phyloP scores from a whole-genome alignment of 1,140 invertebrate species.

The Cecropterus lyciades region DNA sequence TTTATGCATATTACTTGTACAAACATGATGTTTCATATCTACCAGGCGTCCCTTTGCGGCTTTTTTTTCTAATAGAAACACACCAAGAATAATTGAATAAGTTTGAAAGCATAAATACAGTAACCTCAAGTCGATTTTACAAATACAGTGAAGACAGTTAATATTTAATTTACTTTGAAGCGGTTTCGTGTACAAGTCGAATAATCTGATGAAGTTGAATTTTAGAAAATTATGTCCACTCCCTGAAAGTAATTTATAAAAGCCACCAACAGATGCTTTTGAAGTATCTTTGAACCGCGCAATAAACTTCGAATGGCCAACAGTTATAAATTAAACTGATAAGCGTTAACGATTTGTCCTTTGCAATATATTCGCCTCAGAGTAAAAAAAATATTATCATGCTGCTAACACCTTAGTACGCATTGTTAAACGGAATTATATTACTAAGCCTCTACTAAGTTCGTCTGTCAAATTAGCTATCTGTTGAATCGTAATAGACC shows the following conservation, averaged over 20 bases:
- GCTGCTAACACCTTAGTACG: no score
- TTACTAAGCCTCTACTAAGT: no score
- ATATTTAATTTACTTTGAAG: slow-evolving; percentile 21
- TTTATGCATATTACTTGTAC: no score
- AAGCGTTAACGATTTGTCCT: background rate
- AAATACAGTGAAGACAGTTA: slow-evolving; percentile 4
- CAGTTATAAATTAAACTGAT: background rate
- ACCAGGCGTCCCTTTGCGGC: no score
- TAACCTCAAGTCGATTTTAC: slow-evolving; percentile 2
- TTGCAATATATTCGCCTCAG: no score
- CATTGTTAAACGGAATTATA: no score
- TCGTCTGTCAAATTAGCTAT: no score
- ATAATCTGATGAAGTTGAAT: slow-evolving; percentile 3
- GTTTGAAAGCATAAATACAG: background rate
- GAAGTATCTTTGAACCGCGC: slow-evolving; percentile 13
- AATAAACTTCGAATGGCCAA: slow-evolving; percentile 3
- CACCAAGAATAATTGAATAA: background rate
- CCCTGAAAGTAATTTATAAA: slow-evolving; percentile 12
- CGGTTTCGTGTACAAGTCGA: slow-evolving; percentile 4
- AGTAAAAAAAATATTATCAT: no score
- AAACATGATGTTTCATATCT: no score
- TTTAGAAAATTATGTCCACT: slow-evolving; percentile 19
- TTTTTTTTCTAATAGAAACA: background rate
- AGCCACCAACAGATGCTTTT: slow-evolving; percentile 13
- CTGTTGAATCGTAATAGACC: no score